Evolutionary conservation across 2,888 invertebrate species (phyloP), one percentile per base, ranked within the genome.

Genomic region (Plutella xylostella): DNA sequence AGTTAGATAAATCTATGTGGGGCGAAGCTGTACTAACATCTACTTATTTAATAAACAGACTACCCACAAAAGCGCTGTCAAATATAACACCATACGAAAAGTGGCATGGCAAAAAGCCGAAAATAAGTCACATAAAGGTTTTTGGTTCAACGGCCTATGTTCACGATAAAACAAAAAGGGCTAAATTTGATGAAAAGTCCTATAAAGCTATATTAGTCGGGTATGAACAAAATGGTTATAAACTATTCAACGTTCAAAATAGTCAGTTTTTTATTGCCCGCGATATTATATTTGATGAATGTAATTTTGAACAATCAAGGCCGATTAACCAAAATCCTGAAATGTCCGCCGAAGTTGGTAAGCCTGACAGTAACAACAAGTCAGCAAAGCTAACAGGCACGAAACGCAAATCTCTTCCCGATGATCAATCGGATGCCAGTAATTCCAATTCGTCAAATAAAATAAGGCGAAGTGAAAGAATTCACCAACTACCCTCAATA

Each of bases 41-140:
- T 35, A 56, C 58, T 21, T 63, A 65, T 54, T 55, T 72, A 43
- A 58, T 68, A 28, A 72, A 72, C 54, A 46, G 57, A 43, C 53
- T 53, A n/a, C 66, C 67, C 34, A 68, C 60, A 39, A 60, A 53
- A 56, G 61, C 63, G 22, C 43, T 68, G 20, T 58, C 55, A 45
- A 2, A 44, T 38, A 61, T 63, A 58, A 68, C 68, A 52, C 68
- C 68, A 51, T 70, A 51, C 54, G 66, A 68, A 52, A 47, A 65
- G 52, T 69, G 67, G 65, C 56, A 64, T 54, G 51, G 45, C 50
- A 63, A 55, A 54, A 69, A 61, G 49, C 64, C 68, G 30, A 33
- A 51, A 50, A 39, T 63, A 45, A 56, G 61, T 48, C 47, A 57
- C 54, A 51, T 67, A 46, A 59, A 51, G 51, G 50, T 61, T 43